phyloP scores from a whole-genome alignment of 2,797 vertebrate genomes.

The Crocodylus rhombifer region DNA sequence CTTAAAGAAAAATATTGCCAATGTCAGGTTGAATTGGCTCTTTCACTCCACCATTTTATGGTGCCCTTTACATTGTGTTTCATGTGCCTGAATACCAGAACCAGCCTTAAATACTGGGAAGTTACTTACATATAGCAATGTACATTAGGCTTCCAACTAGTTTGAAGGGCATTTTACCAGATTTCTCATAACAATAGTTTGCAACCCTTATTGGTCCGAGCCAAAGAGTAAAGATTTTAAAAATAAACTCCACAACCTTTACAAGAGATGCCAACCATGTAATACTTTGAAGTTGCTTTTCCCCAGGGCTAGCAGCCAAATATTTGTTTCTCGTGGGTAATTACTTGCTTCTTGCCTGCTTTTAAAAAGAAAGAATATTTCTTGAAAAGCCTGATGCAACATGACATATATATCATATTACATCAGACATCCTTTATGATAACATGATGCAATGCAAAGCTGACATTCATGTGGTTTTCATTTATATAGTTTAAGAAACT shows the following conservation, averaged over 20 bases:
- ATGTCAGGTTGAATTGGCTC: neutral
- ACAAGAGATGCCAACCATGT: neutral
- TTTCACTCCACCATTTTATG: rapidly evolving
- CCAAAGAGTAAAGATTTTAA: slow-evolving; percentile 8
- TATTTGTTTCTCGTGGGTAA: slow-evolving; percentile 33
- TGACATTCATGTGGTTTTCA: slow-evolving; percentile 57
- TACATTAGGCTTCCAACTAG: neutral
- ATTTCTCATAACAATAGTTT: neutral
- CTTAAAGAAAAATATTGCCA: neutral
- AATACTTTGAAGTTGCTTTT: neutral
- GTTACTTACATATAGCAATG: neutral
- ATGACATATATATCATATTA: neutral
- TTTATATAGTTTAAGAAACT: slow-evolving; percentile 48
- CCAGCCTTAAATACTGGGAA: neutral
- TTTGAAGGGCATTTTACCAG: neutral
- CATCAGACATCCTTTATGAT: slow-evolving; percentile 31
- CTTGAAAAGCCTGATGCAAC: neutral
- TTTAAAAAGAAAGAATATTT: slow-evolving; percentile 46
- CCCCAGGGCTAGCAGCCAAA: slow-evolving; percentile 22
- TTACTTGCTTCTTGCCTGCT: neutral
- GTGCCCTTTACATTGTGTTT: neutral
- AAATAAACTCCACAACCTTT: neutral
- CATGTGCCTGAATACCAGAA: neutral
- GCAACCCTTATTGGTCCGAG: neutral
- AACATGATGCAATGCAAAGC: slow-evolving; percentile 16